These are phyloP conservation scores for Papilio elwesi DNA, from an alignment of 2,888 invertebrate genomes.

Conservation along the genomic window DNA sequence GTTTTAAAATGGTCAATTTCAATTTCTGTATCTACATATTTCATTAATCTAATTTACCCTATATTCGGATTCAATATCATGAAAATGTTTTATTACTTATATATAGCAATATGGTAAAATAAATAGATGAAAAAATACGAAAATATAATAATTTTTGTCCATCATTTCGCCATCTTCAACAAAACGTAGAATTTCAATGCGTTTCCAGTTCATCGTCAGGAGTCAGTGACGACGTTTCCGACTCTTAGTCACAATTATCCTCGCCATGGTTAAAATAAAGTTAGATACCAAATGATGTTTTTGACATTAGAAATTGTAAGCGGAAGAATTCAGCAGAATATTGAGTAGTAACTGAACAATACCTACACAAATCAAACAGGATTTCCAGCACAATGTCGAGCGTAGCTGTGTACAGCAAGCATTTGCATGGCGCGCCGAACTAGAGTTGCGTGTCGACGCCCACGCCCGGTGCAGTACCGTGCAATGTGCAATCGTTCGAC, in stretches of 20 bases:
- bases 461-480: conserved; percentile 61
- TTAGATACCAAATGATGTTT: background rate
- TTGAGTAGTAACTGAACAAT: conserved; percentile 57
- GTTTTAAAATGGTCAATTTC: background rate
- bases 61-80: no score
- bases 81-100: no score
- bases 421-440: conserved; percentile 73
- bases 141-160: no score
- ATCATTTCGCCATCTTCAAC: no score
- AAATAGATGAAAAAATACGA: no score
- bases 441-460: conserved; percentile 78
- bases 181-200: no score
- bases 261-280: no score
- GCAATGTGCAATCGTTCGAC: conserved; percentile 74
- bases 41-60: no score
- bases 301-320: background rate
- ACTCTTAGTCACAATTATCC: background rate
- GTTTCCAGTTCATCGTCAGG: no score
- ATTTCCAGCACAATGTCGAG: conserved; percentile 73
- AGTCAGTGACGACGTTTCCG: no score
- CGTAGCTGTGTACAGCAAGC: conserved; percentile 66
- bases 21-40: background rate
- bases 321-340: conserved; percentile 10
- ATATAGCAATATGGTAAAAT: no score
- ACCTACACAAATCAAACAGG: conserved; percentile 80